Conservation (phyloP, 30 jellyfish, hydroid and myxozoan species). For the Hydractinia echinata region DNA sequence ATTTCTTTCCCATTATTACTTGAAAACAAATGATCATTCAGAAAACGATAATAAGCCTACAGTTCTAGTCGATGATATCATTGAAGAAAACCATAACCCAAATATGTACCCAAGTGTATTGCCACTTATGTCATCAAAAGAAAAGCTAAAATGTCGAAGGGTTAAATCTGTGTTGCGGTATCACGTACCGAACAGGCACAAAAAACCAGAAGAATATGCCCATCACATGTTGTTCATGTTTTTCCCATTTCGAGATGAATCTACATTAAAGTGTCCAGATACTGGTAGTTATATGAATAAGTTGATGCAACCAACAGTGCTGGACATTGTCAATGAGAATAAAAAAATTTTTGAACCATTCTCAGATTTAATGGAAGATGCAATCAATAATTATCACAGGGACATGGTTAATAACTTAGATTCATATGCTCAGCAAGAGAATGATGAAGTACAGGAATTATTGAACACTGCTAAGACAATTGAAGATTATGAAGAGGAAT, state of each 20-base stretch:
- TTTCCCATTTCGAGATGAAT: constrained; percentile 37
- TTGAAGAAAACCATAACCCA: neutral
- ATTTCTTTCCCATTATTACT: neutral
- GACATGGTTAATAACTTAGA: no score
- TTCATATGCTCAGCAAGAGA: no score
- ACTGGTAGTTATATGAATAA: no score
- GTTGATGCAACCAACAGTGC: no score
- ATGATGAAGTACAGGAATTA: no score
- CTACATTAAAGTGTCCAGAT: no score
- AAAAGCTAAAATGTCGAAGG: neutral
- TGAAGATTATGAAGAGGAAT: no score
- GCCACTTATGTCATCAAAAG: neutral
- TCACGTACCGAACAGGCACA: neutral
- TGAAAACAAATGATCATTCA: neutral
- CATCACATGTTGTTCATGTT: constrained; percentile 23
- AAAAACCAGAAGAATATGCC: constrained; percentile 7
- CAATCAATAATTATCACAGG: no score
- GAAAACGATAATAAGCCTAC: neutral
- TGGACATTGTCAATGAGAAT: no score
- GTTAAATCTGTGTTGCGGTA: neutral
- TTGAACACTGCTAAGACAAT: no score
- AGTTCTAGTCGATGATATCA: neutral
- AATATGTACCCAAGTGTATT: neutral
- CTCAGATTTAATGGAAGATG: no score
- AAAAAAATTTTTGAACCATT: no score